Percentiles rank a stretch among this genome's conserved stretches.
Evolutionary conservation across 2,888 invertebrate genomes (phyloP).

Genomic region (Troides helena): DNA sequence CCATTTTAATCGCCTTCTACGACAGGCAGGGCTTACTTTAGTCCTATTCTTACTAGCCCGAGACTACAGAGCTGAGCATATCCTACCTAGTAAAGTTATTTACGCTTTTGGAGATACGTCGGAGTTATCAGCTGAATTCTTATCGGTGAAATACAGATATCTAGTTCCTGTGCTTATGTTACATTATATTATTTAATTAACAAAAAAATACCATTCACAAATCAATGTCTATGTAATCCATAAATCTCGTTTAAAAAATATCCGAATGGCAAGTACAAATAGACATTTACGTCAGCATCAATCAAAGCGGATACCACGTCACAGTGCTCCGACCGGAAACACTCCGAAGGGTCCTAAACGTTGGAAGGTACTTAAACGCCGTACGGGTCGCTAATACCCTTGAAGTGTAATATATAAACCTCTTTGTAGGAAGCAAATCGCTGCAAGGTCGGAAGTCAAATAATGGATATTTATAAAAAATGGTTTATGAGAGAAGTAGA

Average conservation of each 20-base stretch:
- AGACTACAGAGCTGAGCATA: too few relatives aligned
- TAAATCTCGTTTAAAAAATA: not conserved
- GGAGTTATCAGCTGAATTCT: too few relatives aligned
- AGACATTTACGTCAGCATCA: slow-evolving; percentile 35
- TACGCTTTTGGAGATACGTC: too few relatives aligned
- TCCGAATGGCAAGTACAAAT: not conserved
- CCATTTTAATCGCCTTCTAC: too few relatives aligned
- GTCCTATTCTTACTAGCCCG: too few relatives aligned
- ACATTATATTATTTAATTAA: too few relatives aligned
- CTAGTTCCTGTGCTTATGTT: too few relatives aligned
- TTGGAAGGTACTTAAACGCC: slow-evolving; percentile 56
- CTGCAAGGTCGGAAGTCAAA: slow-evolving; percentile 32
- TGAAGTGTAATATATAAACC: slow-evolving; percentile 59
- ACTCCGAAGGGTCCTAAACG: slow-evolving; percentile 53
- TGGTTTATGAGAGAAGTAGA: not conserved
- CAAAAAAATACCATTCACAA: too few relatives aligned
- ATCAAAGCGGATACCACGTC: slow-evolving; percentile 53
- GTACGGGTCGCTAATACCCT: slow-evolving; percentile 65
- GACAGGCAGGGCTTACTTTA: too few relatives aligned
- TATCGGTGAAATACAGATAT: too few relatives aligned
- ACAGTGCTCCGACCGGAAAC: slow-evolving; percentile 47
- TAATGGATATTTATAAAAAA: slow-evolving; percentile 4
- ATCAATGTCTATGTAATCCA: not conserved
- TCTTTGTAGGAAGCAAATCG: slow-evolving; percentile 62
- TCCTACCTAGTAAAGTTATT: too few relatives aligned